These are phyloP conservation scores for Alexandromys fortis DNA, from an alignment of 2,113 vertebrate species.

Conservation along the genomic window DNA sequence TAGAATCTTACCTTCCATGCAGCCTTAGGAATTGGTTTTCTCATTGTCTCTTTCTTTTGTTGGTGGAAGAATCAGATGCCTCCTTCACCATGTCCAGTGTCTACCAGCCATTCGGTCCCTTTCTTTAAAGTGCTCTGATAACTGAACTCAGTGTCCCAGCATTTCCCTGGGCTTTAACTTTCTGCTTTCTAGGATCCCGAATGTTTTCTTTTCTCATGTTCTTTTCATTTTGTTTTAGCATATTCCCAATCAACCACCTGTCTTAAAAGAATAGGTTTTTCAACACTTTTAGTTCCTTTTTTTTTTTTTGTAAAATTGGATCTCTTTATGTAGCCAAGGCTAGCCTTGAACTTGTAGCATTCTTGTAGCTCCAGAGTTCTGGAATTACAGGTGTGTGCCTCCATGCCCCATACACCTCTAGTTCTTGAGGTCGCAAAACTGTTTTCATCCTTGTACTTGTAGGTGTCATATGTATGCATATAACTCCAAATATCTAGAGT, in stretches of 20 bases:
- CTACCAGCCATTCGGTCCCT: not conserved
- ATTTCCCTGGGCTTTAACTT: not conserved
- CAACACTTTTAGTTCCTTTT: not conserved
- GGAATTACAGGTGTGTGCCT: not conserved
- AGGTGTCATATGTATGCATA: not conserved
- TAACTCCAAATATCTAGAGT: slow-evolving; percentile 13
- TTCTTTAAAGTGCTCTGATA: not conserved
- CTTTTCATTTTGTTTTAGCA: not conserved
- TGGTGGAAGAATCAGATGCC: not conserved
- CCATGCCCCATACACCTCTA: not conserved
- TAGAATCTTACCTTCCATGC: not conserved
- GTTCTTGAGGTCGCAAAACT: not conserved
- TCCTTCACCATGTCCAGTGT: accelerated
- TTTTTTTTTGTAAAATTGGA: not conserved
- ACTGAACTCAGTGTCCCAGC: accelerated
- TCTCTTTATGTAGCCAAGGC: not conserved
- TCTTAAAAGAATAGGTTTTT: not conserved
- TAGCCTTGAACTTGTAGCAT: not conserved
- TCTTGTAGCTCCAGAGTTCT: not conserved
- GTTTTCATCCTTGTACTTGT: not conserved
- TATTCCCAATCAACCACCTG: not conserved
- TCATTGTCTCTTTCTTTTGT: not conserved
- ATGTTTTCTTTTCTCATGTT: not conserved
- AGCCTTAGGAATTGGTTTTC: not conserved
- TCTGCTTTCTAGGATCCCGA: not conserved